These are phyloP conservation scores for Scartelaos histophorus DNA, from an alignment of 2,113 vertebrate genomes.

Conservation along the genomic window DNA sequence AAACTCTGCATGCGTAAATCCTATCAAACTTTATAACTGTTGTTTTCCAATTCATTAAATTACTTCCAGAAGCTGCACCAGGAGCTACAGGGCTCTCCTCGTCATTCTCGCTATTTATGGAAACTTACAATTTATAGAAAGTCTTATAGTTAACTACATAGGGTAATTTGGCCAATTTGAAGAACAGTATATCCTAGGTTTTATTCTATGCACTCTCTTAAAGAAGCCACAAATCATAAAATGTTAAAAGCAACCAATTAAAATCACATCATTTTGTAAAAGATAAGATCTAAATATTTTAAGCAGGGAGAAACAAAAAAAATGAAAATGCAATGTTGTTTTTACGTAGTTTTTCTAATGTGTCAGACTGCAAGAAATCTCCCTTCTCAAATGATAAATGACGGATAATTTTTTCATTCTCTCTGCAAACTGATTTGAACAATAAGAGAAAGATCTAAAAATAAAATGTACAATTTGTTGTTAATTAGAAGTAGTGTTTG, in stretches of 20 bases:
- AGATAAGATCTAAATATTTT: neutral
- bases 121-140: neutral
- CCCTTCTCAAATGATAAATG: neutral
- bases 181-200: neutral
- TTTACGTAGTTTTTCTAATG: neutral
- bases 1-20: slow-evolving; percentile 44
- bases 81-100: slow-evolving; percentile 14
- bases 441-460: neutral
- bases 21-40: slow-evolving; percentile 48
- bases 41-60: slow-evolving; percentile 49
- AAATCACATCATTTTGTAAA: neutral
- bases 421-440: neutral
- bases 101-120: slow-evolving; percentile 8
- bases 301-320: neutral
- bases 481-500: neutral
- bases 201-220: neutral
- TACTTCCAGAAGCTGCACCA: slow-evolving; percentile 45
- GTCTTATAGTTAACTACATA: neutral
- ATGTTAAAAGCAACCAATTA: neutral
- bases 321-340: neutral
- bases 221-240: neutral
- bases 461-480: neutral
- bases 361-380: neutral
- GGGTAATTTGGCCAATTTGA: neutral
- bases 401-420: neutral